A percentile compares a stretch with the other conserved stretches of the same genome.
Evolutionary conservation across 1,140 invertebrate genomes (phyloP).

Genomic region (Temnothorax longispinosus): DNA sequence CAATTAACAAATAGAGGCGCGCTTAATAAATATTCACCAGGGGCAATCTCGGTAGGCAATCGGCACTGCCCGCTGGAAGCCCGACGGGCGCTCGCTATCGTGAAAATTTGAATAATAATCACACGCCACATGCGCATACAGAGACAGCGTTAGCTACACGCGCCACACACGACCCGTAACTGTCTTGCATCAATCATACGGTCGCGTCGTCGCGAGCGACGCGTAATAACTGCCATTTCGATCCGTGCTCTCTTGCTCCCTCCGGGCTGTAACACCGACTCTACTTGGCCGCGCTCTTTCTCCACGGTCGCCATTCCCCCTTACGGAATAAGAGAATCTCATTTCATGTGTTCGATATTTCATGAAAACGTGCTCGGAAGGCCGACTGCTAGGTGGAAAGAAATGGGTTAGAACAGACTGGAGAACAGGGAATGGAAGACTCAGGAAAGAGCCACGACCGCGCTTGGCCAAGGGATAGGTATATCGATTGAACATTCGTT

Average conservation of each 20-base stretch:
- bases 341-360: constrained; percentile 81
- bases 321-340: constrained; percentile 77
- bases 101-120: constrained; percentile 62
- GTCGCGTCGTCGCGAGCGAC: constrained; percentile 52
- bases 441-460: constrained; percentile 65
- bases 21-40: constrained; percentile 59
- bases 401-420: constrained; percentile 56
- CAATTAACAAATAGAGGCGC: constrained; percentile 51
- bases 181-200: constrained; percentile 63
- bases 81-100: constrained; percentile 38
- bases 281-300: not conserved
- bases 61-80: constrained; percentile 41
- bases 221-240: constrained; percentile 63
- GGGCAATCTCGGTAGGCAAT: constrained; percentile 46
- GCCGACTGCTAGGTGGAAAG: constrained; percentile 45
- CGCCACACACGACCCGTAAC: constrained; percentile 5
- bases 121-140: not conserved
- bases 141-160: not conserved
- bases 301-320: constrained; percentile 12
- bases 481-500: constrained; percentile 83
- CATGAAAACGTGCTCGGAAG: constrained; percentile 77
- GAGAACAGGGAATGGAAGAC: constrained; percentile 63
- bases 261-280: constrained; percentile 8
- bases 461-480: constrained; percentile 68
- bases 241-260: constrained; percentile 53